These are phyloP conservation scores for Carassius carassius DNA, from an alignment of 2,113 vertebrate genomes.

Conservation along the genomic window DNA sequence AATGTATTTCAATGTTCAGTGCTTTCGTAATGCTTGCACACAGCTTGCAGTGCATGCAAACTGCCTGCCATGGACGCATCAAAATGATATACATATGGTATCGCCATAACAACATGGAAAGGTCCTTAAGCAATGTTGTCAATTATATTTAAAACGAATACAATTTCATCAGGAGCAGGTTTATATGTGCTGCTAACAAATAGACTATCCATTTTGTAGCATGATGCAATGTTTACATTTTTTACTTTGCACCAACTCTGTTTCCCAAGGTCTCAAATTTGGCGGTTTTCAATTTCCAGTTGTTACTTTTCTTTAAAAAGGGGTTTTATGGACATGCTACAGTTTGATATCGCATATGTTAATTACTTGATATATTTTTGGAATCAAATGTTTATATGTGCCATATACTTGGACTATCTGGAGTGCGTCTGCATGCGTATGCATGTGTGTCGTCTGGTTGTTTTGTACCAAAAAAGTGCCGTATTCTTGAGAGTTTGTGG, in stretches of 20 bases:
- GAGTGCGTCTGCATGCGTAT: slow-evolving; percentile 65
- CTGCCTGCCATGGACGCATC: slow-evolving; percentile 37
- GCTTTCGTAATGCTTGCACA: slow-evolving; percentile 39
- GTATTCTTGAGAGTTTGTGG: slow-evolving; percentile 60
- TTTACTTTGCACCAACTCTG: slow-evolving; percentile 48
- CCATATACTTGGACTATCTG: slow-evolving; percentile 13
- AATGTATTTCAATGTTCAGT: slow-evolving; percentile 39
- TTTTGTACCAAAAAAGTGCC: slow-evolving; percentile 61
- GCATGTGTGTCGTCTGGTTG: slow-evolving; percentile 61
- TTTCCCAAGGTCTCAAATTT: slow-evolving; percentile 48
- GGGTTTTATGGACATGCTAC: slow-evolving; percentile 53
- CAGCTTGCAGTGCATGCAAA: slow-evolving; percentile 39
- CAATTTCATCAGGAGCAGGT: background rate
- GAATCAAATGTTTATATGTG: slow-evolving; percentile 48
- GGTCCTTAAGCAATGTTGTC: background rate
- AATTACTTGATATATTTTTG: slow-evolving; percentile 37
- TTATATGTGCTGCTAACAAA: slow-evolving; percentile 15
- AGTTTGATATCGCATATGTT: slow-evolving; percentile 48
- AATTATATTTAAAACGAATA: background rate
- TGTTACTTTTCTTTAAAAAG: slow-evolving; percentile 49
- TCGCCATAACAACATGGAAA: slow-evolving; percentile 2
- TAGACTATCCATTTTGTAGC: slow-evolving; percentile 69
- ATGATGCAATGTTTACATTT: slow-evolving; percentile 68
- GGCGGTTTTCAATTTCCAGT: slow-evolving; percentile 38
- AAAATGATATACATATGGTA: slow-evolving; percentile 9